These are phyloP conservation scores for Triplophysa tibetana DNA, from an alignment of 2,113 vertebrate species.

Conservation along the genomic window DNA sequence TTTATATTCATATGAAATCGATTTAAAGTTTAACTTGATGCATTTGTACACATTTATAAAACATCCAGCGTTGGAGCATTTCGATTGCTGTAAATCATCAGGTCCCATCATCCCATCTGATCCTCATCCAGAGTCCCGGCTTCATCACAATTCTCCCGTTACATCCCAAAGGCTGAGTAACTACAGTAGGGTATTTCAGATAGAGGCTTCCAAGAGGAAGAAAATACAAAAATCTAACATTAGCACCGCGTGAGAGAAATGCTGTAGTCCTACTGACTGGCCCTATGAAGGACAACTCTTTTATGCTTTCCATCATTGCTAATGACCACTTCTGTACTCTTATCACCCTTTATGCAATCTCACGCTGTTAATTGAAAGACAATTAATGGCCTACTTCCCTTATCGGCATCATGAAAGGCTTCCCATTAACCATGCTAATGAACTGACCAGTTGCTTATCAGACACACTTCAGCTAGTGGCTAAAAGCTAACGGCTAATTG, in stretches of 20 bases:
- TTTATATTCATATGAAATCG: no score
- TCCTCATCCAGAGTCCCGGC: no score
- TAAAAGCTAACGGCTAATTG: slow-evolving; percentile 46
- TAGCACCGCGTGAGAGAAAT: not conserved
- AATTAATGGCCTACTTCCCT: slow-evolving; percentile 51
- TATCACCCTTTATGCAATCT: slow-evolving; percentile 47
- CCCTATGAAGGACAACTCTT: slow-evolving; percentile 16
- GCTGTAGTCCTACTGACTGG: not conserved
- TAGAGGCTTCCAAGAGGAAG: not conserved
- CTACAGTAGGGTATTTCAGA: not conserved
- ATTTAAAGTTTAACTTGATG: no score
- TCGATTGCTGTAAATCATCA: no score
- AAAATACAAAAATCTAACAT: not conserved
- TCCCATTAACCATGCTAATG: slow-evolving; percentile 51
- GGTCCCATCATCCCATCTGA: no score
- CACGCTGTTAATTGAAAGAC: slow-evolving; percentile 54
- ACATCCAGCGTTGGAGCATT: no score
- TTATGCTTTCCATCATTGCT: slow-evolving; percentile 30
- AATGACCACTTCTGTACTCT: slow-evolving; percentile 43
- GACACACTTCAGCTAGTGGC: slow-evolving; percentile 44
- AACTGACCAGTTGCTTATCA: slow-evolving; percentile 55
- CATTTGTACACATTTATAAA: no score
- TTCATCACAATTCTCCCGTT: no score
- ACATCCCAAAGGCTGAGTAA: no score
- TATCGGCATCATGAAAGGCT: slow-evolving; percentile 45